A percentile compares a stretch with the other conserved stretches of the same genome.
These are phyloP conservation scores for Bolinopsis microptera DNA, from an alignment of 37 sponge, comb jelly and placozoan genomes.

Conservation along the genomic window DNA sequence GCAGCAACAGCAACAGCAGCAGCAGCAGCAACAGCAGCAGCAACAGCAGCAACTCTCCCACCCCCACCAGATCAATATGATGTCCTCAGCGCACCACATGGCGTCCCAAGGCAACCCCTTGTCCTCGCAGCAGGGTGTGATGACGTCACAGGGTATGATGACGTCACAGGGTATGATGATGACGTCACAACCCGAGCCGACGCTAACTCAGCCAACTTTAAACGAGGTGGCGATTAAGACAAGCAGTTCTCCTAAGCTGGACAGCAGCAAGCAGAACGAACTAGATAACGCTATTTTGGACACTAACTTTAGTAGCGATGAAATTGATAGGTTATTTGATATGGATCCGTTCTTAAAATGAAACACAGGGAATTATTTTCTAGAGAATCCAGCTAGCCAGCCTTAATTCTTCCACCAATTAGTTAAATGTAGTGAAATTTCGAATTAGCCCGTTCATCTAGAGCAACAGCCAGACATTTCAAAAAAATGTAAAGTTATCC, in stretches of 20 bases:
- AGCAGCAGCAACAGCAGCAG: neutral
- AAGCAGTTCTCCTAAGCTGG: neutral
- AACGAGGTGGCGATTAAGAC: conserved; percentile 35
- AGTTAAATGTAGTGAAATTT: no score
- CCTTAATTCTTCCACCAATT: no score
- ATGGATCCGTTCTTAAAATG: neutral
- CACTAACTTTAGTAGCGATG: conserved; percentile 12
- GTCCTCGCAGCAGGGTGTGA: neutral
- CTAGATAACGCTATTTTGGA: conserved; percentile 33
- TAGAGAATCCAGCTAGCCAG: no score
- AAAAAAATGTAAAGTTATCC: no score
- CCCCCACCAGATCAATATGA: neutral
- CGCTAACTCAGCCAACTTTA: conserved; percentile 3
- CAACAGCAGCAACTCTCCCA: conserved; percentile 32
- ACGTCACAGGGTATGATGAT: conserved; percentile 2
- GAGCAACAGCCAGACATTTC: no score
- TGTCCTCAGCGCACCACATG: neutral
- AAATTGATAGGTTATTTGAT: neutral
- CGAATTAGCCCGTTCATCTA: no score
- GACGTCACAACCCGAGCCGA: neutral
- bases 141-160: neutral
- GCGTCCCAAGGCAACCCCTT: neutral
- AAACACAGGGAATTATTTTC: neutral
- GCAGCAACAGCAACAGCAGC: neutral
- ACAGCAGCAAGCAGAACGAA: conserved; percentile 13